Conservation (phyloP, 2,888 invertebrate genomes). For the Mylabris sibirica region DNA sequence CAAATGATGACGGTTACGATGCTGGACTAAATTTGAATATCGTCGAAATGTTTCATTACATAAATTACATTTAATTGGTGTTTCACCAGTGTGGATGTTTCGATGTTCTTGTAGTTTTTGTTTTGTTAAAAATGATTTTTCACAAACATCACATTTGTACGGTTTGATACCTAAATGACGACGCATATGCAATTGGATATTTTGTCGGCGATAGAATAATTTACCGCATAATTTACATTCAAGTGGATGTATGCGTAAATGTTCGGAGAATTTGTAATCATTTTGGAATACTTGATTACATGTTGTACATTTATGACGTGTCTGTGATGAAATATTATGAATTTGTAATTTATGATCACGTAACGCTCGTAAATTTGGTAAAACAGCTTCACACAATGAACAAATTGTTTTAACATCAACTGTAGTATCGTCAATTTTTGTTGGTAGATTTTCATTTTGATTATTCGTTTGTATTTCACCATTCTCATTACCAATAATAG, state of each 20-base stretch:
- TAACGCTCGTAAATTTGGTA: slow-evolving; percentile 50
- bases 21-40: slow-evolving; percentile 85
- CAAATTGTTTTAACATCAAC: slow-evolving; percentile 47
- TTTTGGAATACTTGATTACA: slow-evolving; percentile 74
- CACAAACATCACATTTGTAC: slow-evolving; percentile 76
- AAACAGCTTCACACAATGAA: slow-evolving; percentile 50
- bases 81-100: slow-evolving; percentile 82
- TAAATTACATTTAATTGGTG: slow-evolving; percentile 80
- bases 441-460: background rate
- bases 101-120: slow-evolving; percentile 84
- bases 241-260: slow-evolving; percentile 80
- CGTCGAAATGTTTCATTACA: slow-evolving; percentile 83
- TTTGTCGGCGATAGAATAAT: slow-evolving; percentile 75
- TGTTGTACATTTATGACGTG: slow-evolving; percentile 65
- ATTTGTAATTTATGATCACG: slow-evolving; percentile 62
- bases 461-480: slow-evolving; percentile 41
- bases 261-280: slow-evolving; percentile 74
- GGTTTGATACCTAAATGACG: slow-evolving; percentile 78
- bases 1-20: slow-evolving; percentile 80
- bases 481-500: slow-evolving; percentile 20
- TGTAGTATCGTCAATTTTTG: slow-evolving; percentile 36
- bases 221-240: slow-evolving; percentile 86
- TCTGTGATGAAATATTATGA: slow-evolving; percentile 60
- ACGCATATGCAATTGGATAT: slow-evolving; percentile 79
- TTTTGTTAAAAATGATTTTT: slow-evolving; percentile 82